Evolutionary conservation across 2,113 vertebrate species (phyloP).

Genomic region (Pteropus alecto): DNA sequence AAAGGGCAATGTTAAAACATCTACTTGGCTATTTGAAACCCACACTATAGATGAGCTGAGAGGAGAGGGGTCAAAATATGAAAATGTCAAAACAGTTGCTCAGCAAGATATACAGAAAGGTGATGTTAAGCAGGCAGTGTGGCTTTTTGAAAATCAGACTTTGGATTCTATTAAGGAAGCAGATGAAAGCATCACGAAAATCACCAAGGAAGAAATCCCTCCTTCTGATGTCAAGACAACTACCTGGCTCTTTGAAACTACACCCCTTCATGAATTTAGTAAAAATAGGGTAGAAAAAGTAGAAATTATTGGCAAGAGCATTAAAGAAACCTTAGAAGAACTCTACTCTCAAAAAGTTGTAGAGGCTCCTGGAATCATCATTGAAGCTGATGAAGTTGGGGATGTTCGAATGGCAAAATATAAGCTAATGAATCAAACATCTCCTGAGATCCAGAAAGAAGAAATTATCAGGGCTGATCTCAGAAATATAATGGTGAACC

Average conservation of each 20-base stretch:
- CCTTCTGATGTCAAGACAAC: slow-evolving; percentile 91
- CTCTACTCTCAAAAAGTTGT: slow-evolving; percentile 91
- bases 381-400: slow-evolving; percentile 92
- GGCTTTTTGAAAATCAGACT: slow-evolving; percentile 94
- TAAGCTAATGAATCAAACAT: slow-evolving; percentile 89
- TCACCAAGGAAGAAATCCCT: slow-evolving; percentile 86
- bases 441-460: slow-evolving; percentile 92
- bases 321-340: slow-evolving; percentile 91
- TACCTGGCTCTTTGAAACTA: slow-evolving; percentile 95
- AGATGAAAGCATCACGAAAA: slow-evolving; percentile 77
- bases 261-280: slow-evolving; percentile 90
- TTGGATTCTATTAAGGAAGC: slow-evolving; percentile 89
- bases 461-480: slow-evolving; percentile 90
- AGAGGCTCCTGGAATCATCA: slow-evolving; percentile 89
- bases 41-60: slow-evolving; percentile 90
- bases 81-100: slow-evolving; percentile 87
- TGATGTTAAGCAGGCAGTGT: slow-evolving; percentile 91
- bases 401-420: slow-evolving; percentile 95
- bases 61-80: slow-evolving; percentile 88
- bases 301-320: slow-evolving; percentile 91
- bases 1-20: slow-evolving; percentile 90
- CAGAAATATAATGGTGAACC: slow-evolving; percentile 90
- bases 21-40: slow-evolving; percentile 95
- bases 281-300: slow-evolving; percentile 85
- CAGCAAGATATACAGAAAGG: slow-evolving; percentile 89